A percentile compares a stretch with the other conserved stretches of the same genome.
These are phyloP conservation scores for Phallusia fumigata DNA, from an alignment of 23 tunicate genomes.

Conservation along the genomic window DNA sequence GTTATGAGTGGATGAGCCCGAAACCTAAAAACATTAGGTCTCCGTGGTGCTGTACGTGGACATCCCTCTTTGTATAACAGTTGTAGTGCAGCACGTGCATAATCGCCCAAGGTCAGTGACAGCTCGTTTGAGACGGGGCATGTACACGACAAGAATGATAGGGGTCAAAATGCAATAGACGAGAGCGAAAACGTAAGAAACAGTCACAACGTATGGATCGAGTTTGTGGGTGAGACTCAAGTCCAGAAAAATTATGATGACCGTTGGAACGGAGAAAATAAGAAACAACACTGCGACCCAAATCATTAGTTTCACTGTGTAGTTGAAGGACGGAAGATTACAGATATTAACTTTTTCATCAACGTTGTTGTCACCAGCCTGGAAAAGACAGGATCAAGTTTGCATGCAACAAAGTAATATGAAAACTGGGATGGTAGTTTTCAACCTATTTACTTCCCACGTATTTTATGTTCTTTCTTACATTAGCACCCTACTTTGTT, in stretches of 20 bases:
- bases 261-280: neutral
- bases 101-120: neutral
- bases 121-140: neutral
- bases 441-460: too few species aligned
- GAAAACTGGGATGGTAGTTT: too few species aligned
- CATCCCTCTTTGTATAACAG: neutral
- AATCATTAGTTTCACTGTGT: neutral
- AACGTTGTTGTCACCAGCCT: neutral
- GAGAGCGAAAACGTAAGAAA: neutral
- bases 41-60: neutral
- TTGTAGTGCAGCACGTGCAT: neutral
- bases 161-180: constrained; percentile 1
- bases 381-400: neutral
- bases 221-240: neutral
- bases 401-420: too few species aligned
- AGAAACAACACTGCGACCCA: neutral
- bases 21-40: neutral
- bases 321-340: neutral
- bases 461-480: too few species aligned
- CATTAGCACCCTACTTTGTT: too few species aligned
- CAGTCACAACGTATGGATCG: neutral
- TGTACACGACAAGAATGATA: neutral
- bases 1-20: too few species aligned
- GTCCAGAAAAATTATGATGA: neutral
- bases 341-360: neutral